Conservation (phyloP, 2,797 vertebrate genomes). For the Mus caroli region DNA sequence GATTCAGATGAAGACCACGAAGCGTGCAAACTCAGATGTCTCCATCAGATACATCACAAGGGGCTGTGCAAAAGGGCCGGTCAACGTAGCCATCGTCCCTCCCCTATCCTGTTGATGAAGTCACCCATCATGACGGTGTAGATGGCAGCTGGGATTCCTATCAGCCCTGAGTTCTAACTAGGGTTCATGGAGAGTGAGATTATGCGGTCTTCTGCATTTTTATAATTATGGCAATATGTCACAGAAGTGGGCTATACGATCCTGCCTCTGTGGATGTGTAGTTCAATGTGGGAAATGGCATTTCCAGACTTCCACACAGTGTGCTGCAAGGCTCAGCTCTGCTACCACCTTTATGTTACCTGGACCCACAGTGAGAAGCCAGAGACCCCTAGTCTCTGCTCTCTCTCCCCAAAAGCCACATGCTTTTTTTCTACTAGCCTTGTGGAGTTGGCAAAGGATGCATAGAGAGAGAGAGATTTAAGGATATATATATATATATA, state of each 20-base stretch:
- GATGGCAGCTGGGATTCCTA: accelerated
- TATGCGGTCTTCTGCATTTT: accelerated
- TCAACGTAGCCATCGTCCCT: neutral
- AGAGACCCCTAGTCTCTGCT: neutral
- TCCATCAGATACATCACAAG: conserved; percentile 61
- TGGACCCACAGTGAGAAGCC: neutral
- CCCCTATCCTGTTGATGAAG: neutral
- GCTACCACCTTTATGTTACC: accelerated
- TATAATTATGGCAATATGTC: neutral
- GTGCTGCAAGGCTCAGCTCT: accelerated
- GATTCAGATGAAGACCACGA: conserved; percentile 83
- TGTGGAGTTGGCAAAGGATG: accelerated
- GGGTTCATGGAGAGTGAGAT: neutral
- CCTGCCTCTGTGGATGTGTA: accelerated
- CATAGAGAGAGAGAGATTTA: accelerated
- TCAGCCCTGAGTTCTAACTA: accelerated
- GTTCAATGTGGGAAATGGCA: accelerated
- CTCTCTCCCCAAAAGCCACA: too few species aligned
- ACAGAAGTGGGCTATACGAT: neutral
- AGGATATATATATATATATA: too few species aligned
- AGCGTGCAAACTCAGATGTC: conserved; percentile 76
- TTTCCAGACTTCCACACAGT: too few species aligned
- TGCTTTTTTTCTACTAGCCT: too few species aligned
- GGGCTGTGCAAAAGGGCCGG: neutral
- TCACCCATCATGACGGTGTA: neutral